phyloP scores from a whole-genome alignment of 2,113 vertebrate species.

The Centrocercus urophasianus region DNA sequence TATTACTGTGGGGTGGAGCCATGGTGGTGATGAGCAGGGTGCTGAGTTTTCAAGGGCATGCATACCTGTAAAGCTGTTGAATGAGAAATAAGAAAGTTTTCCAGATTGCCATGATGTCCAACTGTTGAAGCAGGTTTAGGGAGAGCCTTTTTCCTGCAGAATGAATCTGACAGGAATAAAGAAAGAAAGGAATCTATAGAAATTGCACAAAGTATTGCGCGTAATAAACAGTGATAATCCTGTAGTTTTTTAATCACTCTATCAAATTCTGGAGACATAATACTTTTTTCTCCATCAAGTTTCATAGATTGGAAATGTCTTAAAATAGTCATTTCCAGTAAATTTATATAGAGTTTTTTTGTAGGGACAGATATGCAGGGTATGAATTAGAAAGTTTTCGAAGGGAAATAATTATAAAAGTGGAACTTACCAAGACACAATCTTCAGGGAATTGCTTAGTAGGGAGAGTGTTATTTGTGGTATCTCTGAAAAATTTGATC shows the following conservation, averaged over 20 bases:
- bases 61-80: neutral
- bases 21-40: neutral
- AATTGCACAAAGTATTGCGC: neutral
- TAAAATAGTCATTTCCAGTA: slow-evolving; percentile 28
- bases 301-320: slow-evolving; percentile 7
- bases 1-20: neutral
- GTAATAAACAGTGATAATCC: slow-evolving; percentile 42
- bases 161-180: slow-evolving; percentile 25
- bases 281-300: slow-evolving; percentile 33
- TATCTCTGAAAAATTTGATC: neutral
- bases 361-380: neutral
- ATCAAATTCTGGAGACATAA: slow-evolving; percentile 22
- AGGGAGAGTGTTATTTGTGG: neutral
- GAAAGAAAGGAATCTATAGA: slow-evolving; percentile 13
- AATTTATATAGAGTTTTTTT: slow-evolving; percentile 25
- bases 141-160: neutral
- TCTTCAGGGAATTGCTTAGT: neutral
- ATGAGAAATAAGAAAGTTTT: neutral
- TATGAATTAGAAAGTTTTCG: slow-evolving; percentile 11
- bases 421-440: neutral
- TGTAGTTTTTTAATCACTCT: slow-evolving; percentile 31
- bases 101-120: neutral
- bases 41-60: neutral
- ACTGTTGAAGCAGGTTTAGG: neutral
- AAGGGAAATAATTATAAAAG: neutral